Base-by-base conservation (phyloP, 2,888 invertebrate genomes). In the Cosmorhoe ocellata region DNA sequence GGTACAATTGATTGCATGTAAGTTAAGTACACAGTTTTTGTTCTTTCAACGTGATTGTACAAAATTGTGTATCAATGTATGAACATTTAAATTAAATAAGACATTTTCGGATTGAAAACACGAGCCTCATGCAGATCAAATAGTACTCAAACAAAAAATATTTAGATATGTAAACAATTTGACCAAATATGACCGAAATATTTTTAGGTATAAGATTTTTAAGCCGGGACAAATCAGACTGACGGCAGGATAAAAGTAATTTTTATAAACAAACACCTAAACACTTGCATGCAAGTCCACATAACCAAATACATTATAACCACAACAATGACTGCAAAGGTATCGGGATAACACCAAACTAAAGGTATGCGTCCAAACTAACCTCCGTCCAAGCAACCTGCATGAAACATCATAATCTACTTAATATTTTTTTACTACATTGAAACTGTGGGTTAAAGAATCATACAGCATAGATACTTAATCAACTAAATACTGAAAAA, bases 331-430 rank as follows among this genome's bases (percentile, higher is more conserved):
- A 59, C 31, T 55, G 51, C 32, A 51, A 52, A 64, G 56, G 63
- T 65, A 67, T 66, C 51, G 53, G 59, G 61, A 66, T 60, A 75
- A 74, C 76, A 76, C 71, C 75, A 74, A 78, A 76, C 44, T 45
- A 53, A 67, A 69, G 63, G 40, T 40, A 41, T 66, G 62, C 61
- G 64, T 58, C 63, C 58, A 59, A 71, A 92, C 92, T 92, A 82
- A 92, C 92, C 92, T 92, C 91, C 79, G 90, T 92, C 92, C 92
- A 92, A 86, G 92, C 92, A 82, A 92, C 91, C 92, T 92, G 91
- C 82, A 63, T 75, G 74, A 81, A 87, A 80, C 67, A 66, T 67
- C 75, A 79, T 66, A 75, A 66, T 69, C 71, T 69, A 70, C 46
- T 69, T 64, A 69, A 69, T 55, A 54, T 43, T 44, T 10, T 34